A percentile compares a stretch with the other conserved stretches of the same genome.
Conservation (phyloP, 2,113 vertebrate genomes). For the Pterocles orientalis region DNA sequence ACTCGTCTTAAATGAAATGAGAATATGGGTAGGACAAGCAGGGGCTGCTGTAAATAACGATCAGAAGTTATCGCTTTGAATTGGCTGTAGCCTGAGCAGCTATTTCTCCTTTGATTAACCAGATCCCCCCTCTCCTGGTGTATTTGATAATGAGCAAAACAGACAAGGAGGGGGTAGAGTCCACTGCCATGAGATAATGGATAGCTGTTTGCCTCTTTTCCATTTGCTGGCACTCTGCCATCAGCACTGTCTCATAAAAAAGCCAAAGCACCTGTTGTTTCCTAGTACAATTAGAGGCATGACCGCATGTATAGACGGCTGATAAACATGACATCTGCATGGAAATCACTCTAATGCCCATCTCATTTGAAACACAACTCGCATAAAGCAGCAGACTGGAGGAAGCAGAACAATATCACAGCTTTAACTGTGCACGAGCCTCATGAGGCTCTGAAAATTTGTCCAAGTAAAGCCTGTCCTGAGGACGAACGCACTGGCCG, state of each 20-base stretch:
- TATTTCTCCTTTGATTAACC: neutral
- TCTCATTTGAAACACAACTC: neutral
- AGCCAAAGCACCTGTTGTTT: neutral
- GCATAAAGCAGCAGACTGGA: neutral
- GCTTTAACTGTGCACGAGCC: neutral
- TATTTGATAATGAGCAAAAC: neutral
- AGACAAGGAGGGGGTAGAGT: neutral
- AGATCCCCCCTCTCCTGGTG: neutral
- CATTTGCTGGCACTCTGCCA: neutral
- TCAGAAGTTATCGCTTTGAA: neutral
- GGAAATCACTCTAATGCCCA: neutral
- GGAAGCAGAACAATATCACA: neutral
- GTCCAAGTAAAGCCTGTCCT: neutral
- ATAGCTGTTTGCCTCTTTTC: neutral
- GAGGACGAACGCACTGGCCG: neutral
- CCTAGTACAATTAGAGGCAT: neutral
- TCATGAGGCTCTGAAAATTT: neutral
- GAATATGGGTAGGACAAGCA: neutral
- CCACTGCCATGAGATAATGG: neutral
- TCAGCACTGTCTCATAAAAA: neutral
- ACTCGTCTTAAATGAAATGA: neutral
- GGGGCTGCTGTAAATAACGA: neutral
- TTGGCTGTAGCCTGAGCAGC: neutral
- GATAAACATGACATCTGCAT: neutral
- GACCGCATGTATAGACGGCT: neutral